Base-by-base conservation (phyloP, 2,888 invertebrate genomes). In the Aradus depressus region DNA sequence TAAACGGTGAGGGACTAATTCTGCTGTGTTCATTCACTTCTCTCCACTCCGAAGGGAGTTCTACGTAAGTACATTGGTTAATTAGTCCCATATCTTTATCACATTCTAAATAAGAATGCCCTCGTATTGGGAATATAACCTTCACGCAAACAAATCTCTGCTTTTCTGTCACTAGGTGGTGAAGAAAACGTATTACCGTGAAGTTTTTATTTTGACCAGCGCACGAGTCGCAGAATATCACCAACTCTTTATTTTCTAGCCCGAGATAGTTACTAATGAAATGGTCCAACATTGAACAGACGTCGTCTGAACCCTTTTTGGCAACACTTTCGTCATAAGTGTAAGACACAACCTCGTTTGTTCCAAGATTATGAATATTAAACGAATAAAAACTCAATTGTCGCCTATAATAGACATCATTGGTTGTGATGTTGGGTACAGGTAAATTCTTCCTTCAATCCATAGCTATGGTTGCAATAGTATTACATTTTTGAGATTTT, bases 101-200 rank as follows among this genome's bases (percentile, higher is more conserved):
- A 12, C 55, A 32, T 18, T 52, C 52, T 43, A 52, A 28, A 38
- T 54, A 54, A 39, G 52, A 54, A 28, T 55, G 53, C n/a, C 48
- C 51, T 47, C 55, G 38, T 18, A 53, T 39, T n/a, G 52, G 50
- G 31, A 52, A 55, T 12, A 44, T 31, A 22, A 50, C 25, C 34
- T 38, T 52, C 21, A 52, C 42, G 5, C 18, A 31, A 16, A 26
- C 38, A 47, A 52, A 48, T 16, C 41, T 12, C 14, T 49, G 31
- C 18, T 16, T 37, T 23, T 26, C 18, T 34, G 16, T 18, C 16
- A 55, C 55, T 19, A 41, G 26, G 28, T 55, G 45, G 19, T 52
- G 52, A 6, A 52, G 21, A 44, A 28, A 50, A 6, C 51, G 43
- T 3, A 53, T 22, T 2, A 55, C 35, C 2, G 55, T 53, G 14